These are phyloP conservation scores for Ceryle rudis DNA, from an alignment of 2,797 vertebrate species.

Conservation along the genomic window DNA sequence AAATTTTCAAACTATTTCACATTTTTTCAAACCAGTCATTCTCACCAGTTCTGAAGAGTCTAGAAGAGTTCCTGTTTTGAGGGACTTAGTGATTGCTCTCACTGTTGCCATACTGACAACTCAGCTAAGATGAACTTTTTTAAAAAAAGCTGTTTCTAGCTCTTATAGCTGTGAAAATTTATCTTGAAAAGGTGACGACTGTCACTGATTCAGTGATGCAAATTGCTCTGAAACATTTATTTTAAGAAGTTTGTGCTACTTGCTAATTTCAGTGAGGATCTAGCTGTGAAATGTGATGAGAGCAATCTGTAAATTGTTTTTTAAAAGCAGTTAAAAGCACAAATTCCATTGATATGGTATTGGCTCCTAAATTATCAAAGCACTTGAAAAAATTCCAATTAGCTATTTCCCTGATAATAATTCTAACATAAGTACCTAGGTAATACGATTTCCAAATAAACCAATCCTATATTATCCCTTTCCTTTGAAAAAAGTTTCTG, in stretches of 20 bases:
- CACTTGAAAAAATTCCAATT: not conserved
- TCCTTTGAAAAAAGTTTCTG: not conserved
- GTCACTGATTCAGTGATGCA: not conserved
- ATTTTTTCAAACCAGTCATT: not conserved
- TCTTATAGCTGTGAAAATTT: slow-evolving; percentile 1
- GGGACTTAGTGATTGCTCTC: not conserved
- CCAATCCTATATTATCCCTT: not conserved
- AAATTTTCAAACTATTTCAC: not conserved
- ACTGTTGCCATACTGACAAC: not conserved
- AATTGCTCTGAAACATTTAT: not conserved
- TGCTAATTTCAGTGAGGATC: not conserved
- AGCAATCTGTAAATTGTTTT: not conserved
- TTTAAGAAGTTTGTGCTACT: not conserved
- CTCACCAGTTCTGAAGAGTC: not conserved
- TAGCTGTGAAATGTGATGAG: not conserved
- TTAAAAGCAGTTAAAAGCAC: not conserved
- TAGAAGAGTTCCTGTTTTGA: not conserved
- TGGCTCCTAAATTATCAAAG: not conserved
- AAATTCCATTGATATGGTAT: not conserved
- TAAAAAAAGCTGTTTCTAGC: slow-evolving; percentile 11
- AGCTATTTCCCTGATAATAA: not conserved
- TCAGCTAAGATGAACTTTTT: not conserved
- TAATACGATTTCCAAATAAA: not conserved
- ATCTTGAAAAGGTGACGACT: not conserved
- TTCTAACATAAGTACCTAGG: not conserved